These are phyloP conservation scores for Enteromius anoplus DNA, from an alignment of 2,797 vertebrate species.

Conservation along the genomic window DNA sequence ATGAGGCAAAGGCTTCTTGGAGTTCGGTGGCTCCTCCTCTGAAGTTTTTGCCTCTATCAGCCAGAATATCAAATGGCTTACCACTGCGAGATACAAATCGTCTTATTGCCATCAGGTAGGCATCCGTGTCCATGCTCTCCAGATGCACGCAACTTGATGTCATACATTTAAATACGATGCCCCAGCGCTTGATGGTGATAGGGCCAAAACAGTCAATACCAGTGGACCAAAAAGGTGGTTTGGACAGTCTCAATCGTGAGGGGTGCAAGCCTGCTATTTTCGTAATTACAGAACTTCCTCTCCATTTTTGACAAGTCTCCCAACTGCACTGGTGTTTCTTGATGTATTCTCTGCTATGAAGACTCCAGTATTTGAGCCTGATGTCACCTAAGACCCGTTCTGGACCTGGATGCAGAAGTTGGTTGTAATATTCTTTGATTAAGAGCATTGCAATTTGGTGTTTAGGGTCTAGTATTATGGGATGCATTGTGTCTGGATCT, in stretches of 20 bases:
- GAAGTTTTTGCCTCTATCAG: conserved; percentile 9
- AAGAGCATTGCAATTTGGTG: not conserved
- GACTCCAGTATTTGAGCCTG: conserved; percentile 7
- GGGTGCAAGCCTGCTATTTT: conserved; percentile 46
- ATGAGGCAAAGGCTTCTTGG: not conserved
- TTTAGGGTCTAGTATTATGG: too few species aligned
- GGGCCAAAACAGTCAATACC: conserved; percentile 34
- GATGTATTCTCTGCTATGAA: conserved; percentile 8
- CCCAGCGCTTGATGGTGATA: not conserved
- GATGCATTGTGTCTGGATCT: conserved; percentile 1
- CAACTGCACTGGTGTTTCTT: conserved; percentile 22
- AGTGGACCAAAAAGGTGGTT: conserved; percentile 37
- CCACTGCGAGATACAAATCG: not conserved
- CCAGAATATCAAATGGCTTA: not conserved
- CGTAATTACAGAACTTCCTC: conserved; percentile 13
- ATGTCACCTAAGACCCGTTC: not conserved
- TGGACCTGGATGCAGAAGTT: conserved; percentile 15
- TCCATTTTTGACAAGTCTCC: conserved; percentile 18
- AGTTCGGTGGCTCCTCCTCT: not conserved
- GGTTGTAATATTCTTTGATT: conserved; percentile 19
- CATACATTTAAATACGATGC: not conserved
- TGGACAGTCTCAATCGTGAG: not conserved
- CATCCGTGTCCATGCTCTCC: not conserved
- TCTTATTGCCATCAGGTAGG: not conserved
- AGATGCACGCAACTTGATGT: not conserved